phyloP scores from a whole-genome alignment of 2,797 vertebrate genomes.

The Schizopygopsis malacanthus region DNA sequence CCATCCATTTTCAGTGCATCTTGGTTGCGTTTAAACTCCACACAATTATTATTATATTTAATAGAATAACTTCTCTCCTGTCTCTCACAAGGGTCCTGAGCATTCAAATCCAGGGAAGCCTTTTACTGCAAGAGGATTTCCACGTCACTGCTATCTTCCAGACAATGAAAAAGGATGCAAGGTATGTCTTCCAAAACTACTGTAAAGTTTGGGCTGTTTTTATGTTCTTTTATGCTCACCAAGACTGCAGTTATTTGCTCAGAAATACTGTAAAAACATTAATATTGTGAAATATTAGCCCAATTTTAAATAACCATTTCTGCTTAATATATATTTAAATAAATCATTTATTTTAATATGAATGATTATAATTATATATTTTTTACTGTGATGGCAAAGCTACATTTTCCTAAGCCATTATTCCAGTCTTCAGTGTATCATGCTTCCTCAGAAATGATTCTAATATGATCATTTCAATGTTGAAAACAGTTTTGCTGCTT shows the following conservation, averaged over 20 bases:
- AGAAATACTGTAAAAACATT: neutral
- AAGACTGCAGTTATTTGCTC: neutral
- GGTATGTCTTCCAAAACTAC: constrained; percentile 69
- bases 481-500: neutral
- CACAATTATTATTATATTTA: neutral
- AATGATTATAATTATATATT: too few species aligned
- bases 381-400: neutral
- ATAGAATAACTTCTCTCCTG: neutral
- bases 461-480: neutral
- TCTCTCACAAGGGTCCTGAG: constrained; percentile 83
- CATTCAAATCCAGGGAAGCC: constrained; percentile 91
- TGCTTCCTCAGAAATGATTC: neutral
- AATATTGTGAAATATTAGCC: neutral
- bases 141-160: constrained; percentile 94
- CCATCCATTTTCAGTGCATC: neutral
- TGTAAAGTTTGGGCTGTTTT: neutral
- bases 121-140: constrained; percentile 93
- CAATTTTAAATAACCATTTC: neutral
- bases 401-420: neutral
- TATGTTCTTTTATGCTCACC: neutral
- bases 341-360: neutral
- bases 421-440: neutral
- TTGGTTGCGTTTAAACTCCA: neutral
- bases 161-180: constrained; percentile 93
- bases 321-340: neutral